These are phyloP conservation scores for Salvator merianae DNA, from an alignment of 2,113 vertebrate genomes.

Conservation along the genomic window DNA sequence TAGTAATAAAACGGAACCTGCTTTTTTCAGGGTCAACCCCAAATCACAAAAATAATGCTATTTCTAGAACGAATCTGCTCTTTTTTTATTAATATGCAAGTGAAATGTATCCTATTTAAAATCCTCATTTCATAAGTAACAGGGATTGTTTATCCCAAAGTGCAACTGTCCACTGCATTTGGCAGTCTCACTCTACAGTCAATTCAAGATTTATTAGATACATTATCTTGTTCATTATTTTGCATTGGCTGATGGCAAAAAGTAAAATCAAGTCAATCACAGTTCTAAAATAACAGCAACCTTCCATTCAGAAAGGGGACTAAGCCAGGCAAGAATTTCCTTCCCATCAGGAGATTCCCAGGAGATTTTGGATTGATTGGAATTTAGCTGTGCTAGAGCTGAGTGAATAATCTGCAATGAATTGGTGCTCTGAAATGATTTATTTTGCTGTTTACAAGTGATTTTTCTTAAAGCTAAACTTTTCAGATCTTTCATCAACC, in stretches of 20 bases:
- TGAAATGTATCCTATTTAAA: background rate
- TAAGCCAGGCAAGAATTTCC: constrained; percentile 47
- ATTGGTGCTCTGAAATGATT: background rate
- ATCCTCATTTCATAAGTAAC: rapidly evolving
- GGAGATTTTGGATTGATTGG: background rate
- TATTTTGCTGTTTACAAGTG: background rate
- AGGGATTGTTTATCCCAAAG: background rate
- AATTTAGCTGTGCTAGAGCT: background rate
- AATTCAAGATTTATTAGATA: background rate
- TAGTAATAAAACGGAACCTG: background rate
- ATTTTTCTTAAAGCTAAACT: background rate
- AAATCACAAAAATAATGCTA: background rate
- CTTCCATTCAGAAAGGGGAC: background rate
- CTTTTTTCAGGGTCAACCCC: background rate
- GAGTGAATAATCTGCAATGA: background rate
- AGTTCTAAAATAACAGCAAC: constrained; percentile 4
- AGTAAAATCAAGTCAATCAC: constrained; percentile 4
- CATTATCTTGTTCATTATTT: background rate
- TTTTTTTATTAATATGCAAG: background rate
- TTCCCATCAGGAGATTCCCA: constrained; percentile 7
- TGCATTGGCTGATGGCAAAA: background rate
- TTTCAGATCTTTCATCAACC: background rate
- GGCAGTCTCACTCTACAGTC: background rate
- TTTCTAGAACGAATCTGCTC: background rate
- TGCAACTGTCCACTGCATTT: background rate